Base-by-base conservation (phyloP, 2,797 vertebrate species). In the Cyprinella venusta region DNA sequence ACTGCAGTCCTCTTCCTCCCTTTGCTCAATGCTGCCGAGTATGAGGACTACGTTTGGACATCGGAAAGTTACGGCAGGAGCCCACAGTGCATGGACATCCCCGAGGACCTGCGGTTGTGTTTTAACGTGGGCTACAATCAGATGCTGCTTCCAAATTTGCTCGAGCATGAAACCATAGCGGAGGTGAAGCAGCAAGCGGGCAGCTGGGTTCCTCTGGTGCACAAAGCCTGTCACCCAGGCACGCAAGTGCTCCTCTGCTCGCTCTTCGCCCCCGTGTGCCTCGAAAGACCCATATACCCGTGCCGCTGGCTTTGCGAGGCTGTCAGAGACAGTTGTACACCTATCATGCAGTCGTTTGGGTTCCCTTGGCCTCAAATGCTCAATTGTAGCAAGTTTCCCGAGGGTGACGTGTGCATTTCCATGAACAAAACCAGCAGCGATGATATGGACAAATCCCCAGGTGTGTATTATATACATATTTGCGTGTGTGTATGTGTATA, bases 361-460 rank as follows among this genome's bases (percentile, higher is more conserved):
- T 99, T 98, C 92, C 95, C 96, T 86, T 99, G 98, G 98, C 98
- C 98, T 0, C 96, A 98, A 90, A 99, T 99, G 97, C 97, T 99
- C 90, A 96, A 95, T 77, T 99, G 98, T 30, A 95, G 96, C 92
- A 96, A 97, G 93, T 99, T 97, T 19, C 97, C 97, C 0, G 91
- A 94, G 59, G 96, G 95, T 0, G 97, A 98, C 0, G 94, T 98
- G 84, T 99, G 98, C 92, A 97, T 99, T 26, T 94, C 97, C 9
- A 71, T 77, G 79, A 85, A 85, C 33, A 89, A 93, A 64, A 94
- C 95, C 83, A 98, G 97, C 0, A 89, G 95, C 69, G 96, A 97
- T 0, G 95, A 95, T 68, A 90, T 93, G 68, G 90, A 93, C 70
- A 92, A 84, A 48, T 92, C 95, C 12, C 92, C 95, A 94, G 97